Base-by-base conservation (phyloP, 2,113 vertebrate genomes). In the Leucopsar rothschildi region DNA sequence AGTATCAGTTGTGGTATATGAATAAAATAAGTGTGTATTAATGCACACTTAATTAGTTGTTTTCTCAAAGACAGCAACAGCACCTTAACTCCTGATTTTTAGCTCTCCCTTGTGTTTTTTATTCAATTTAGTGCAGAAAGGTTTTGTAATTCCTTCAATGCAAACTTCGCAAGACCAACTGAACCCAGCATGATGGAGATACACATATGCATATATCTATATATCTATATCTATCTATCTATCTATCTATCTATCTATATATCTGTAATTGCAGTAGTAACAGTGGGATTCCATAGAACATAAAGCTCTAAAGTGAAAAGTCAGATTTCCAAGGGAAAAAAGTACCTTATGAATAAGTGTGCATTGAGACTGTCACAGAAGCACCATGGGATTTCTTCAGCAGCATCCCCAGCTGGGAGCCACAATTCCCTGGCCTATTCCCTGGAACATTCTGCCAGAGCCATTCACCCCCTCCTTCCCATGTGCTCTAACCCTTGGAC, bases 231-330 rank as follows among this genome's bases (percentile, higher is more conserved):
- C 12, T 3, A 35, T 35, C 35, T 3, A 35, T 4, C 57, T 3
- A 3, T 5, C n/a, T 15, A 42, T 2, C 59, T 8, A 52, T 0
- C 40, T 4, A 69, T 2, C 18, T 3, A 69, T 5, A 10, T 8
- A 11, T 19, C 37, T 16, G 27, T 15, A 55, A 40, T 40, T 77
- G 60, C 82, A 53, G 7, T 20, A 87, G 55, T 47, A 86, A 80
- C 37, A 57, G 25, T 39, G 33, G 33, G 56, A 50, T 57, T 61
- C n/a, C 21, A 19, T 3, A 6, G 19, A 70, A 70, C 12, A 44
- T 39, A 39, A 84, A 64, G 47, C 50, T 78, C 69, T 75, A 73
- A 66, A n/a, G 56, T 21, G 9, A 40, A 53, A 77, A 71, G 10
- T 12, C 45, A 33, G 29, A 63, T 86, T 88, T 72, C 10, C 63